These are phyloP conservation scores for Sarcophaga bullata DNA, from an alignment of 1,140 invertebrate genomes.

Conservation along the genomic window DNA sequence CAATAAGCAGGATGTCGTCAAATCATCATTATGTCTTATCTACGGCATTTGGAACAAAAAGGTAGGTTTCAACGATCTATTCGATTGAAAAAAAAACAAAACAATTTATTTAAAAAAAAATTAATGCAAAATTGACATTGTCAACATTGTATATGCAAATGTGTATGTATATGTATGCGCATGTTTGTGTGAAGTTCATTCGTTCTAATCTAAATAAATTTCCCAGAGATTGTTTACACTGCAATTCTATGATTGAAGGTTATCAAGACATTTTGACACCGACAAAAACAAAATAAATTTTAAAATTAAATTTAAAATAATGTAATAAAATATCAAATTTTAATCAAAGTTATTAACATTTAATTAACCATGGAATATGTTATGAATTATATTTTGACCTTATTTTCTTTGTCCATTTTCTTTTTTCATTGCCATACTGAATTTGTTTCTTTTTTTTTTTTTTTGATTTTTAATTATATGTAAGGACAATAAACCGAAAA, in stretches of 20 bases:
- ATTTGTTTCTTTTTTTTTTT: too few relatives aligned
- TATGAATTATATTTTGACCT: too few relatives aligned
- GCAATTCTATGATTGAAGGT: constrained; percentile 1
- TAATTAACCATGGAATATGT: not conserved
- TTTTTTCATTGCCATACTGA: too few relatives aligned
- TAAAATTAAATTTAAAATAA: too few relatives aligned
- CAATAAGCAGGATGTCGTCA: not conserved
- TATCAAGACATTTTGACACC: not conserved
- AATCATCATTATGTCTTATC: constrained; percentile 14
- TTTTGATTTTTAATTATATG: too few relatives aligned
- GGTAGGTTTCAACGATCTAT: not conserved
- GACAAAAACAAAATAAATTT: constrained; percentile 7
- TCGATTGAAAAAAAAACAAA: not conserved
- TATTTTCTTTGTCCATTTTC: too few relatives aligned
- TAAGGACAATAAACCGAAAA: too few relatives aligned
- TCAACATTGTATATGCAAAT: too few relatives aligned
- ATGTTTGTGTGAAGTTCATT: too few relatives aligned
- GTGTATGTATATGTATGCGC: too few relatives aligned
- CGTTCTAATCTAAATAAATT: too few relatives aligned
- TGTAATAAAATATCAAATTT: too few relatives aligned
- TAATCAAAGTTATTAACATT: not conserved
- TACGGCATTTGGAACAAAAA: not conserved
- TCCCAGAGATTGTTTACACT: not conserved
- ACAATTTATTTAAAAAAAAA: not conserved
- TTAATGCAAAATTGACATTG: not conserved